Base-by-base conservation (phyloP, 2,797 vertebrate genomes). In the Coregonus sp. region DNA sequence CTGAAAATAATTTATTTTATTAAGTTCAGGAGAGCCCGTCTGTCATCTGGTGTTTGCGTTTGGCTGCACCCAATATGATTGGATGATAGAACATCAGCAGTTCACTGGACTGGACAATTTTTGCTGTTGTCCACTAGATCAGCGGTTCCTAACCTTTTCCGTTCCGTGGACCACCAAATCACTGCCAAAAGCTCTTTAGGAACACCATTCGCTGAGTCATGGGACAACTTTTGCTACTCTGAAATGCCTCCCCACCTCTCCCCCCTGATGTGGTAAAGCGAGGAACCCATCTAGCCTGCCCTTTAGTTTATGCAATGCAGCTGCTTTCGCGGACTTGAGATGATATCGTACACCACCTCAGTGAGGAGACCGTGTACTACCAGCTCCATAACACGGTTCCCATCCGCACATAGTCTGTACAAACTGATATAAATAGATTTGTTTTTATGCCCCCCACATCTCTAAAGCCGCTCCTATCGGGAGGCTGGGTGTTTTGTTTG, bases 41-140 rank as follows among this genome's bases (percentile, higher is more conserved):
- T 33, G 56, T 73, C 52, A 67, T n/a, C 56, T 73, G 66, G 70
- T 72, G 20, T 52, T 69, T 52, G 2, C 6, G 63, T 50, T 61
- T 71, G 29, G 3, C 71, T 20, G 37, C 18, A 70, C 65, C 54
- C 0, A 5, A 5, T 75, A 72, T 71, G 56, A 82, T 75, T 81
- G 69, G 72, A 65, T 29, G 52, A 31, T 6, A 16, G 16, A 1
- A 16, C 69, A 69, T 81, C 75, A 47, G 74, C 52, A 20, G 54
- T 74, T 85, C 75, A 73, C 14, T 33, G 78, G 59, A 69, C 52
- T 37, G 20, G 35, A 29, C 47, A 50, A 6, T 1, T 69, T 70
- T 61, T 5, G 25, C 25, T 25, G 25, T 25, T 25, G 25, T 25
- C 25, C 25, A 25, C 25, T 25, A 25, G 25, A 25, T 25, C 25